phyloP scores from a whole-genome alignment of 2,888 invertebrate genomes.

The Megaustenia siamemsis region DNA sequence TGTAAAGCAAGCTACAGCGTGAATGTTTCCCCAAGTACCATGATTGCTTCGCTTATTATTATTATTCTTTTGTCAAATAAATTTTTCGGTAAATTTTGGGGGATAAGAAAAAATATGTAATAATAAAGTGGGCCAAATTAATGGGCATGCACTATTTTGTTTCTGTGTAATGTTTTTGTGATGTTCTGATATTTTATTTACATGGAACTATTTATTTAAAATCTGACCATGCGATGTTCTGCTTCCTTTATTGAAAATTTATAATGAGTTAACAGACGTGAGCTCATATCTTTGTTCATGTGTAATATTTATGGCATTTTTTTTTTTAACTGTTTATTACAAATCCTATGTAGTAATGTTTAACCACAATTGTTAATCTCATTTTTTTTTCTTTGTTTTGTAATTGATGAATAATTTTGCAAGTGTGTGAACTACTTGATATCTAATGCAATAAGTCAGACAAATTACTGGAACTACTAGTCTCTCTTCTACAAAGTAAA shows the following conservation, averaged over 20 bases:
- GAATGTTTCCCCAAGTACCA: not conserved
- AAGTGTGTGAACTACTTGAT: not conserved
- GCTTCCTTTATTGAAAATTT: not conserved
- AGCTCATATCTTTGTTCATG: not conserved
- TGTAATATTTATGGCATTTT: too few species aligned
- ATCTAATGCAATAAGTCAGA: too few species aligned
- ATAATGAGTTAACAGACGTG: not conserved
- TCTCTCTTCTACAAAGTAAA: too few species aligned
- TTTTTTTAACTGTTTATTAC: too few species aligned
- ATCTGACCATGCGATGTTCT: not conserved
- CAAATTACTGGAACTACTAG: too few species aligned
- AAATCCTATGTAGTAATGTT: too few species aligned
- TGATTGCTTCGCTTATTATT: not conserved
- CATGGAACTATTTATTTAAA: too few species aligned
- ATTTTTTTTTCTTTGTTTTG: not conserved
- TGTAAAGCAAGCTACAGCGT: conserved; percentile 50
- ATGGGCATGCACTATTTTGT: not conserved
- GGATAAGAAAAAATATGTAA: not conserved
- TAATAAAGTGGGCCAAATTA: not conserved
- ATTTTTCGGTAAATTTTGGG: conserved; percentile 11
- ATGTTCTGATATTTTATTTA: not conserved
- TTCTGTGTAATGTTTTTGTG: not conserved
- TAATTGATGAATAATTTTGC: not conserved
- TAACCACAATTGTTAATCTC: too few species aligned
- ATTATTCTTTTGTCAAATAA: not conserved